Evolutionary conservation across 2,888 invertebrate genomes (phyloP), one percentile per base, ranked within the genome.

Genomic region (Ommatoiulus sabulosus): DNA sequence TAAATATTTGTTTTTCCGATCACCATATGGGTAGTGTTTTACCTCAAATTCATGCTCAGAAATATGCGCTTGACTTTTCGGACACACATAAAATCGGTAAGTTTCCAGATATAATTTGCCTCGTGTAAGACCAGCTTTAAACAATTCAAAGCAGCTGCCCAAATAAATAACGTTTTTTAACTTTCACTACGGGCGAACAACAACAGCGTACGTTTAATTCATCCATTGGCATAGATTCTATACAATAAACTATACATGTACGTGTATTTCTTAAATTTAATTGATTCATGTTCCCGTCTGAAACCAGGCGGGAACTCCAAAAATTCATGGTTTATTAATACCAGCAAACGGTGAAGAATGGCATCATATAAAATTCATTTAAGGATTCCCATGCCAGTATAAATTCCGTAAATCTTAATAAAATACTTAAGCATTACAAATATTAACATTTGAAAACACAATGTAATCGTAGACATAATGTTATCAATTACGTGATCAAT

Each of bases 241-340:
- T n/a, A n/a, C n/a, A n/a, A n/a, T n/a, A n/a, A n/a, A n/a, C n/a
- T n/a, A n/a, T n/a, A n/a, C n/a, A n/a, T 46, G 6, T 8, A 52
- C 52, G 12, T 12, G 8, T 10, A 48, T 5, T n/a, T 57, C 57
- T 57, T 3, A 57, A 57, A 7, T 57, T 57, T 12, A 17, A 57
- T 57, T 57, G 57, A 5, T 35, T 0, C 4, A 12, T 57, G 5
- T 17, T n/a, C 57, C 57, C 57, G 57, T 57, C 57, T 57, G 17
- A n/a, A 57, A 17, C 35, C 5, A 57, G 57, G n/a, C n/a, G 3
- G 57, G 57, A 17, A n/a, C 4, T 57, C 57, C 57, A 57, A 57
- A 57, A 57, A 57, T 57, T 57, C 57, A n/a, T 57, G 57, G 57
- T 57, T 57, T 57, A 57, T 57, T 52, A n/a, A n/a, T 57, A 57